Evolutionary conservation across 2,113 vertebrate genomes (phyloP).

Genomic region (Cynoglossus semilaevis): DNA sequence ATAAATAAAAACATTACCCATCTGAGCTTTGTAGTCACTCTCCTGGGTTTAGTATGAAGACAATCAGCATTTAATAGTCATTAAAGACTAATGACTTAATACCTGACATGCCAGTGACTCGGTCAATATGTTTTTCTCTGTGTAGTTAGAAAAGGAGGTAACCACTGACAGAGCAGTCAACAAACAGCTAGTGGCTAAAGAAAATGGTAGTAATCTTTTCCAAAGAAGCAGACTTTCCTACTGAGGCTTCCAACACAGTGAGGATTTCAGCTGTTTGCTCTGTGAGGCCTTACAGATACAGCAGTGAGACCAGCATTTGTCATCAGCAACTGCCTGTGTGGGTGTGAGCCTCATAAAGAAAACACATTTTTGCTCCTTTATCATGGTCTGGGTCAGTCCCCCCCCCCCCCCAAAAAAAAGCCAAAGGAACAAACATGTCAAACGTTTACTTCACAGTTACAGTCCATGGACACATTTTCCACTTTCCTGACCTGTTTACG

Average conservation of each 20-base stretch:
- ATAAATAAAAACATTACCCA: constrained; percentile 51
- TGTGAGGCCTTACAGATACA: constrained; percentile 15
- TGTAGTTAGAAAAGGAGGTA: constrained; percentile 59
- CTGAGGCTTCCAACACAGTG: constrained; percentile 41
- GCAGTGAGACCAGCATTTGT: constrained; percentile 33
- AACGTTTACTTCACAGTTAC: constrained; percentile 44
- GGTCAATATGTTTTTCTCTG: neutral
- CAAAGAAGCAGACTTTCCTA: constrained; percentile 66
- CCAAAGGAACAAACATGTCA: constrained; percentile 48
- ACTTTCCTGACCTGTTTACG: constrained; percentile 48
- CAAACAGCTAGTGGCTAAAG: constrained; percentile 57
- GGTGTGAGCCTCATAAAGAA: constrained; percentile 33
- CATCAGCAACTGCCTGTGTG: constrained; percentile 45
- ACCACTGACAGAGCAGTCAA: constrained; percentile 50
- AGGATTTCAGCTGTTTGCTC: constrained; percentile 37
- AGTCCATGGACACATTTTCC: constrained; percentile 55
- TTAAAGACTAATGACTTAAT: constrained; percentile 63
- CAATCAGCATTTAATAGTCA: too few species aligned
- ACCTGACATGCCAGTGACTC: too few species aligned
- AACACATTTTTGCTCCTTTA: constrained; percentile 17
- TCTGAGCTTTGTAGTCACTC: neutral
- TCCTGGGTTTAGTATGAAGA: constrained; percentile 1
- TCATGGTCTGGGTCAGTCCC: constrained; percentile 21
- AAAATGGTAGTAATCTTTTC: constrained; percentile 58
- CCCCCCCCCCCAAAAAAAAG: constrained; percentile 16